phyloP scores from a whole-genome alignment of 2,888 invertebrate genomes.

The Polyploca ridens region DNA sequence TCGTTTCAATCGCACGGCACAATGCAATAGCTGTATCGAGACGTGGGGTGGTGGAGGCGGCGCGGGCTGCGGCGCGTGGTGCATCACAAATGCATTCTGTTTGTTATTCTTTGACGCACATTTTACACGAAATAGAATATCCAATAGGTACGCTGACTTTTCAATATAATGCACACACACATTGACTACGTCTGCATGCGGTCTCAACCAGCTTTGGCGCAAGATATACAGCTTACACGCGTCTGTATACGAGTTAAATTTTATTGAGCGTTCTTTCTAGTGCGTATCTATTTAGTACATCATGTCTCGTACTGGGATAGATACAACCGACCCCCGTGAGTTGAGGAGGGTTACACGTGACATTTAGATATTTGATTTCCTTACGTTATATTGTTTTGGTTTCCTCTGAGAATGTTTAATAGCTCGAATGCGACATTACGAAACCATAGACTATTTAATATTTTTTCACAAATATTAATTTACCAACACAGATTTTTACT shows the following conservation, averaged over 20 bases:
- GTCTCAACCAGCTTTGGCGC: too few species aligned
- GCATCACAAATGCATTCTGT: slow-evolving; percentile 2
- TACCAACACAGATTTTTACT: too few species aligned
- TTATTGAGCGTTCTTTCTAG: background rate
- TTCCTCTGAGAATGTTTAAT: background rate
- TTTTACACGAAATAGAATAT: background rate
- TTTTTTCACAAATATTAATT: background rate
- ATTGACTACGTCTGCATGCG: too few species aligned
- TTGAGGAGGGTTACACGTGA: background rate
- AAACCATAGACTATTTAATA: background rate
- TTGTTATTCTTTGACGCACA: slow-evolving; percentile 3
- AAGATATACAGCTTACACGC: too few species aligned
- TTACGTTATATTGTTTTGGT: background rate
- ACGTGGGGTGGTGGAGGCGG: background rate
- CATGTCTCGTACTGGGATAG: background rate
- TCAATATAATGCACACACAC: too few species aligned
- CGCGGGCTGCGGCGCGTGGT: background rate
- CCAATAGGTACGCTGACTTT: background rate
- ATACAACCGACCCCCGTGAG: background rate
- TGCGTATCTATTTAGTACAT: background rate
- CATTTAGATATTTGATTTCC: background rate
- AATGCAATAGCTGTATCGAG: slow-evolving; percentile 6
- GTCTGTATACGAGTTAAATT: background rate
- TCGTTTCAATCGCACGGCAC: background rate
- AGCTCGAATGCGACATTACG: background rate